A percentile compares a stretch with the other conserved stretches of the same genome.
phyloP scores from a whole-genome alignment of 2,888 invertebrate species.

The Rhorus exstirpatorius region DNA sequence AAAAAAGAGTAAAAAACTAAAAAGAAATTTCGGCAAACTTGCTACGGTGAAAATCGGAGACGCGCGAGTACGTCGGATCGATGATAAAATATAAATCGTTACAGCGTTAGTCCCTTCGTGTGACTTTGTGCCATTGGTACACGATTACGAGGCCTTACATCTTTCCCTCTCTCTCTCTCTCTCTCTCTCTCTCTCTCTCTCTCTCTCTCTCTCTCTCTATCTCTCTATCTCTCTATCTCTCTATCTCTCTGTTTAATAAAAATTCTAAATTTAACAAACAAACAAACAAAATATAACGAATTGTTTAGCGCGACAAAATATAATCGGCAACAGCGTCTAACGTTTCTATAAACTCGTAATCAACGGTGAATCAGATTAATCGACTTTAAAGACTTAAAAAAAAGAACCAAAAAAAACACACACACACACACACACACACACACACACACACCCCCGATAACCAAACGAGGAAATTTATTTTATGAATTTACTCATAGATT shows the following conservation, averaged over 20 bases:
- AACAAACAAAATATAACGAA: constrained; percentile 40
- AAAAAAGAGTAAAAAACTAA: constrained; percentile 32
- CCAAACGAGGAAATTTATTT: constrained; percentile 34
- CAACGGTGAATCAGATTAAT: constrained; percentile 52
- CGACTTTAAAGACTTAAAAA: constrained; percentile 63
- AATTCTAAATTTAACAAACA: constrained; percentile 64
- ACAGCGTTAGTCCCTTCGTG: constrained; percentile 1
- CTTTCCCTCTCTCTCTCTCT: no score
- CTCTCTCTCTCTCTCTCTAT: no score
- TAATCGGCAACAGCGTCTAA: constrained; percentile 51
- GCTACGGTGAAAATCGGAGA: constrained; percentile 51
- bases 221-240: no score
- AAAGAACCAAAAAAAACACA: constrained; percentile 67
- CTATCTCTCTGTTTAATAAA: no score
- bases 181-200: no score
- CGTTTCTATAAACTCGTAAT: constrained; percentile 60
- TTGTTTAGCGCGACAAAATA: constrained; percentile 58
- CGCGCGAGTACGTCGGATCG: no score
- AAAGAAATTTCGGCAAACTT: constrained; percentile 41
- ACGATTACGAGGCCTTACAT: neutral
- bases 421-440: no score
- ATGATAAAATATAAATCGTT: constrained; percentile 25
- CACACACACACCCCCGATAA: constrained; percentile 10
- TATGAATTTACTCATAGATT: constrained; percentile 35
- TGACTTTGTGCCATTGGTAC: constrained; percentile 26